Percentiles rank a stretch among this genome's conserved stretches.
Conservation (phyloP, 2,113 vertebrate genomes). For the Donacobius atricapilla region DNA sequence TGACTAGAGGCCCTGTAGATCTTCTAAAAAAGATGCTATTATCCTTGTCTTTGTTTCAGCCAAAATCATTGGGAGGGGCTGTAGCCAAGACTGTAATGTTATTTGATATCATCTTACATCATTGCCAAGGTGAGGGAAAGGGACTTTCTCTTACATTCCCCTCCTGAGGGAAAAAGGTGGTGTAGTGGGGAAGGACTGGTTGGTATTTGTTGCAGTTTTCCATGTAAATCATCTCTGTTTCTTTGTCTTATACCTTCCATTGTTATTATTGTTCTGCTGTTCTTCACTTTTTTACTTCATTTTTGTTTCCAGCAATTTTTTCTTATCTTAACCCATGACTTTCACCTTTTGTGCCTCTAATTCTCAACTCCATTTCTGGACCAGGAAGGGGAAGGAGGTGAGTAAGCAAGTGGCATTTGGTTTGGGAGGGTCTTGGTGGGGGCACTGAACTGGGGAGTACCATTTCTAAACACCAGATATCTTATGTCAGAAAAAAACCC, state of each 20-base stretch:
- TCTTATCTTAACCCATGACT: neutral
- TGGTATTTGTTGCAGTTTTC: neutral
- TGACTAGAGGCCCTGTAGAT: neutral
- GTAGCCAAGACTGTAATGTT: neutral
- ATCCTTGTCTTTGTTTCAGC: neutral
- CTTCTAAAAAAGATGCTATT: neutral
- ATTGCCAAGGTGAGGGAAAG: neutral
- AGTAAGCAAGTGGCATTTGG: rapidly evolving
- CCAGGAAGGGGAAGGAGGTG: neutral
- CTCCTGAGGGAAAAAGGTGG: neutral
- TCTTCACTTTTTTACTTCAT: neutral
- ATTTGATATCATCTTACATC: neutral
- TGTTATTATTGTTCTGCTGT: neutral
- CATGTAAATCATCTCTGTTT: neutral
- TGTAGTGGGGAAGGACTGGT: neutral
- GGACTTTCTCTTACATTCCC: neutral
- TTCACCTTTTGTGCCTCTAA: neutral
- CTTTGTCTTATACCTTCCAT: neutral
- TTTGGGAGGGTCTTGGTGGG: neutral
- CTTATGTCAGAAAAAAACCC: neutral
- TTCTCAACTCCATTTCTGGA: neutral
- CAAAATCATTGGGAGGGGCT: neutral
- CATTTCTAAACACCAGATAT: neutral
- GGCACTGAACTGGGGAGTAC: neutral
- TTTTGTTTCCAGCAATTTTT: neutral